Conservation (phyloP, 2,797 vertebrate species). For the Chrosomus eos region DNA sequence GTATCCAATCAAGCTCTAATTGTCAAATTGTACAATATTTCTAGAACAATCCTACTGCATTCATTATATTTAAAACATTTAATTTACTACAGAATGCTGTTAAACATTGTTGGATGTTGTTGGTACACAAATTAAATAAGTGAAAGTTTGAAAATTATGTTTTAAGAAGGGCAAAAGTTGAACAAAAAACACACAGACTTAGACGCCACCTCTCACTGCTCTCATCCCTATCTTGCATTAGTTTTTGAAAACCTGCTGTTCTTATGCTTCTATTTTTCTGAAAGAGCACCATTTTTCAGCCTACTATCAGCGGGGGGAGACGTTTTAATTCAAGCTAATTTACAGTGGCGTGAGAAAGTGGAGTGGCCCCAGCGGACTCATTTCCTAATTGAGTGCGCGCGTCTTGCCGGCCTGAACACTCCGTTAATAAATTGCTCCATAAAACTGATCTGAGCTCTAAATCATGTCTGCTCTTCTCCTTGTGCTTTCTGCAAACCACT, state of each 20-base stretch:
- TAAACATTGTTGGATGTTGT: background rate
- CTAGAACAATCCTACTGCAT: background rate
- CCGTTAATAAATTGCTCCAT: slow-evolving; percentile 72
- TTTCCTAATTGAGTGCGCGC: slow-evolving; percentile 77
- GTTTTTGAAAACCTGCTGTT: slow-evolving; percentile 25
- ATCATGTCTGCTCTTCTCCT: slow-evolving; percentile 69
- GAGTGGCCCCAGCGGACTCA: slow-evolving; percentile 65
- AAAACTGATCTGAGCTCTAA: slow-evolving; percentile 74
- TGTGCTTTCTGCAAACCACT: slow-evolving; percentile 43
- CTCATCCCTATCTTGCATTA: slow-evolving; percentile 14
- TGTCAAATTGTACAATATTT: background rate
- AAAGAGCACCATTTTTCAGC: slow-evolving; percentile 44
- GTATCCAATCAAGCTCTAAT: background rate
- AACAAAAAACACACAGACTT: background rate
- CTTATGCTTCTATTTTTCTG: slow-evolving; percentile 32
- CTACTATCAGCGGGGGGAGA: slow-evolving; percentile 57
- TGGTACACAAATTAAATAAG: background rate
- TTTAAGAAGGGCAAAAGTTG: background rate
- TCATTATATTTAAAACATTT: background rate
- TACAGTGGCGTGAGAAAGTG: slow-evolving; percentile 59
- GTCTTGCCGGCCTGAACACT: slow-evolving; percentile 69
- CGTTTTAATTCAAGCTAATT: slow-evolving; percentile 71
- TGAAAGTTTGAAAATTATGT: slow-evolving; percentile 5
- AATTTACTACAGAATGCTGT: slow-evolving; percentile 7
- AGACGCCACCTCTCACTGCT: background rate